Evolutionary conservation across 2,888 invertebrate species (phyloP), one percentile per base, ranked within the genome.

Genomic region (Plusia festucae): DNA sequence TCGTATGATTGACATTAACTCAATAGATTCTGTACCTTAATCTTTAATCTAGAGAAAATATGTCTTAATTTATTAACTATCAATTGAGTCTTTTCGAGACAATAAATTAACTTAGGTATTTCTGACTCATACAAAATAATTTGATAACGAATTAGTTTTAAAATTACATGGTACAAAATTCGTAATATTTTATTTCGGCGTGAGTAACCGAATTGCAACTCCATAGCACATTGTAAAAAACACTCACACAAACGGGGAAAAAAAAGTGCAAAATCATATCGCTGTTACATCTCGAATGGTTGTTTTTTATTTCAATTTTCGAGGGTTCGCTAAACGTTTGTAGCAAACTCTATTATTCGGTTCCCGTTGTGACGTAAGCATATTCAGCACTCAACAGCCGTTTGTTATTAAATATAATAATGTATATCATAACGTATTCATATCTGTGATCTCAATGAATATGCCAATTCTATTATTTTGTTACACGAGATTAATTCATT

Each of bases 301-400:
- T 86, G 85, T 91, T 93, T 92, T 93, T 94, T 94, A 94, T 93
- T 93, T 92, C 92, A 92, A 92, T 93, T 92, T 93, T 89, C 87
- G 92, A 93, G 94, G 94, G 94, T 93, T 91, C 91, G 91, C 91
- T 95, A 94, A 95, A 94, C 93, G 93, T 91, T 93, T 85, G 88
- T 81, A 91, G 91, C 91, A 91, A 91, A 93, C 93, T 94, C 93
- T 94, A 94, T 95, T 95, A 94, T 95, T 92, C 88, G 88, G 89
- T 86, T 88, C 88, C 89, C 90, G 88, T 76, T 91, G 90, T 94
- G 95, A 95, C 94, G 95, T 93, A 90, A 89, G 94, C 94, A 94
- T 78, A 92, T 93, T 94, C 88, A 84, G 79, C 85, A 87, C 90
- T 91, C 90, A 88, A 86, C 91, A 89, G 87, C 86, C 91, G 89